Percentiles rank a stretch among this genome's conserved stretches.
These are phyloP conservation scores for Eristalinus aeneus DNA, from an alignment of 2,888 invertebrate genomes.

Conservation along the genomic window DNA sequence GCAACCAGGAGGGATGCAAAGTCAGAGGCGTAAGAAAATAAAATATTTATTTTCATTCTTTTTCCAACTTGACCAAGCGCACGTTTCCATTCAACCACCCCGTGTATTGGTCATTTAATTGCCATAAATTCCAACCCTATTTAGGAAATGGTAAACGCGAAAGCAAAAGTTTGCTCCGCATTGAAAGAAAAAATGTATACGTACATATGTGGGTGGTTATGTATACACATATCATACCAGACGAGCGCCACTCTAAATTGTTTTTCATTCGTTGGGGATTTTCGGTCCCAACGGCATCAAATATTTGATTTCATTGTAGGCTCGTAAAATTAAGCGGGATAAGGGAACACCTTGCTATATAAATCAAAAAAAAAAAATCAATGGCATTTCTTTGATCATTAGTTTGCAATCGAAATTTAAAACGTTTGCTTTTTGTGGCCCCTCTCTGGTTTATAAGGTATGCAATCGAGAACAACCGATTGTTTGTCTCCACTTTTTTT, in stretches of 20 bases:
- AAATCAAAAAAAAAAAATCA: slow-evolving; percentile 35
- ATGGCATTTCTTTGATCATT: slow-evolving; percentile 27
- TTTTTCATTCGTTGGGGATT: not conserved
- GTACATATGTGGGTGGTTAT: not conserved
- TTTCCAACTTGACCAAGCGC: slow-evolving; percentile 6
- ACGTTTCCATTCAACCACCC: not conserved
- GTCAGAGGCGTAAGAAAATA: slow-evolving; percentile 4
- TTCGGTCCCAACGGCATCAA: not conserved
- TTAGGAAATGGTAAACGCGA: slow-evolving; percentile 21
- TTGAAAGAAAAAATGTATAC: not conserved
- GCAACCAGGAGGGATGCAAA: slow-evolving; percentile 22
- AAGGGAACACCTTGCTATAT: slow-evolving; percentile 15
- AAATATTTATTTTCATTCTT: slow-evolving; percentile 52
- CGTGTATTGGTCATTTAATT: slow-evolving; percentile 31
- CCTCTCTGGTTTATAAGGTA: not conserved
- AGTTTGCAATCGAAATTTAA: slow-evolving; percentile 15
- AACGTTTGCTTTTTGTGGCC: not conserved
- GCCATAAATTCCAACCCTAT: slow-evolving; percentile 41
- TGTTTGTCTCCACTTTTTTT: not conserved
- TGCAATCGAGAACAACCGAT: not conserved
- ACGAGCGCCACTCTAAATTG: not conserved
- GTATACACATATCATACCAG: not conserved
- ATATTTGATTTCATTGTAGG: slow-evolving; percentile 3
- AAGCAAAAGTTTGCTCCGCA: not conserved
- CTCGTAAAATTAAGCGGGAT: not conserved